phyloP scores from a whole-genome alignment of 2,113 vertebrate species.

The Brevimyrus niger region DNA sequence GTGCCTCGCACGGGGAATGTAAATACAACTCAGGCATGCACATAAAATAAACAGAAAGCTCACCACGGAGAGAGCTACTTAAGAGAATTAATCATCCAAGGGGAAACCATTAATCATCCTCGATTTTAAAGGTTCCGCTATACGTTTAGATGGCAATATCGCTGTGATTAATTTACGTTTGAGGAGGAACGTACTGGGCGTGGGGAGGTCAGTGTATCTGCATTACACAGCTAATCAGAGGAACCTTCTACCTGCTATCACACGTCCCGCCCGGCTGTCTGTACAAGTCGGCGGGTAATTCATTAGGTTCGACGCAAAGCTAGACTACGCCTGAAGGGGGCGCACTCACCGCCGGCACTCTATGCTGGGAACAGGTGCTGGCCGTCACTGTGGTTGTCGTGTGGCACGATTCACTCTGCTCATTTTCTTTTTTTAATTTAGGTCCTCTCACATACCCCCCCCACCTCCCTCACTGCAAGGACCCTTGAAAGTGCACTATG shows the following conservation, averaged over 20 bases:
- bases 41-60: not conserved
- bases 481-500: not conserved
- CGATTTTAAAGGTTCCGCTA: slow-evolving; percentile 10
- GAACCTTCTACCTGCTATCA: not conserved
- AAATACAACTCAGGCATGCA: slow-evolving; percentile 4
- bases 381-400: not conserved
- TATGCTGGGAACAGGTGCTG: not conserved
- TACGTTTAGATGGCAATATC: slow-evolving; percentile 9
- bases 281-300: not conserved
- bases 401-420: not conserved
- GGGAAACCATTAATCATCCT: slow-evolving; percentile 10
- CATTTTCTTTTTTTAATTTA: not conserved
- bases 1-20: not conserved
- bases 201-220: not conserved
- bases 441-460: not conserved
- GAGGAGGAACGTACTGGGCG: not conserved
- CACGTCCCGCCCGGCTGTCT: not conserved
- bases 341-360: not conserved
- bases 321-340: not conserved
- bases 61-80: not conserved
- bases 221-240: not conserved
- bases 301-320: not conserved
- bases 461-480: not conserved
- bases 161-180: slow-evolving; percentile 8
- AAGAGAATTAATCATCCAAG: slow-evolving; percentile 21